phyloP scores from a whole-genome alignment of 37 sponge, comb jelly and placozoan species.

The Mnemiopsis leidyi region DNA sequence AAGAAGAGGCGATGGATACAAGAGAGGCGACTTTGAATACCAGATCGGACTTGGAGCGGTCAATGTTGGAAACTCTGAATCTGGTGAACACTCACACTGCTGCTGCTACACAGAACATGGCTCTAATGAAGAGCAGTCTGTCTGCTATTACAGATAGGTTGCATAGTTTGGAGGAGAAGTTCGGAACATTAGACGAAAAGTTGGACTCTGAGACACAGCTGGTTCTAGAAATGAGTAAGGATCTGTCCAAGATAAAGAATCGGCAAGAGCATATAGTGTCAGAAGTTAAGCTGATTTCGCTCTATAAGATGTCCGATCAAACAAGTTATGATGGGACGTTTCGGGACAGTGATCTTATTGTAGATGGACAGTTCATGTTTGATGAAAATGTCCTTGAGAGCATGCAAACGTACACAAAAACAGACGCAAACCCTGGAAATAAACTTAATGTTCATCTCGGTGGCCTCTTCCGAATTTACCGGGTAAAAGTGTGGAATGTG shows the following conservation, averaged over 20 bases:
- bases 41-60: neutral
- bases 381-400: neutral
- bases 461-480: neutral
- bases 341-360: neutral
- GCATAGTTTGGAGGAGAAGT: neutral
- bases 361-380: neutral
- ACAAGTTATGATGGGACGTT: neutral
- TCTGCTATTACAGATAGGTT: no score
- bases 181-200: neutral
- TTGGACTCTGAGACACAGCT: neutral
- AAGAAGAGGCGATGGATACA: no score
- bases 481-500: neutral
- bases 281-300: neutral
- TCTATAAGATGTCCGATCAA: neutral
- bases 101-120: neutral
- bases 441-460: neutral
- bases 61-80: neutral
- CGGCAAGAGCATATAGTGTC: neutral
- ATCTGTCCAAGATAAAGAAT: neutral
- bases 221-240: neutral
- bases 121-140: neutral
- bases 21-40: no score
- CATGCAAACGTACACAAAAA: neutral
- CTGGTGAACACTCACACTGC: neutral
- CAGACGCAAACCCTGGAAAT: neutral